Percentiles rank a stretch among this genome's conserved stretches.
Conservation (phyloP, 2,113 vertebrate species). For the Melanostigma gelatinosum region DNA sequence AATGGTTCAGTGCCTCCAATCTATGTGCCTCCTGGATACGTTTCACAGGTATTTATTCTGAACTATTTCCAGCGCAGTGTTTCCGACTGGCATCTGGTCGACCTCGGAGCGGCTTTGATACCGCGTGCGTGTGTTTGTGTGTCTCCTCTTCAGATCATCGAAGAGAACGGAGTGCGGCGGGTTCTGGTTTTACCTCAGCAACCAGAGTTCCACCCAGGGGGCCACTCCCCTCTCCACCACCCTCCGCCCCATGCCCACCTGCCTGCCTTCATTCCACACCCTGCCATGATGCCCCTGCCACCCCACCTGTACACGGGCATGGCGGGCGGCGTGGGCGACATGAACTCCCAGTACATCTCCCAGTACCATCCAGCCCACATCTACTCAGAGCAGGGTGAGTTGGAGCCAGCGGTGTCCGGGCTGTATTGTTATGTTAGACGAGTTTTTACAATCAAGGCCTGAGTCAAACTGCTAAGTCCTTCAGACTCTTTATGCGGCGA, state of each 20-base stretch:
- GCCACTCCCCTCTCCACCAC: constrained; percentile 92
- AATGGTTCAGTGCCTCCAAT: constrained; percentile 99
- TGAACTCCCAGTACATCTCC: constrained; percentile 92
- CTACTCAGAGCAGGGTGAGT: constrained; percentile 94
- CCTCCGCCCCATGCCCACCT: constrained; percentile 92
- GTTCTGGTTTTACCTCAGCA: constrained; percentile 99
- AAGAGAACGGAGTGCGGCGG: constrained; percentile 96
- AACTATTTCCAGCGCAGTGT: background rate
- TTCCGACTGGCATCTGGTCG: background rate
- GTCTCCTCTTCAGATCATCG: constrained; percentile 88
- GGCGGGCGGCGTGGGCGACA: constrained; percentile 89
- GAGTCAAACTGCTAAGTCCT: constrained; percentile 21
- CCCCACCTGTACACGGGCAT: constrained; percentile 92
- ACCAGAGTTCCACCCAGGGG: constrained; percentile 94
- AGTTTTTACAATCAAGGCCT: background rate
- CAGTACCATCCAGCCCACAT: constrained; percentile 95
- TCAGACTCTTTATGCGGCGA: constrained; percentile 6
- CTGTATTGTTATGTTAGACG: constrained; percentile 2
- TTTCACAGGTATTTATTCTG: constrained; percentile 90
- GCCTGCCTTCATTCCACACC: constrained; percentile 94
- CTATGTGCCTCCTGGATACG: constrained; percentile 99
- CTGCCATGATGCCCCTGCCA: constrained; percentile 92
- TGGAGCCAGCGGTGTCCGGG: background rate
- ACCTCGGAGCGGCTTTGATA: background rate
- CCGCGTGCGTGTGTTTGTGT: background rate